Conservation (phyloP, 2,888 invertebrate species). For the Troides oblongomaculatus region DNA sequence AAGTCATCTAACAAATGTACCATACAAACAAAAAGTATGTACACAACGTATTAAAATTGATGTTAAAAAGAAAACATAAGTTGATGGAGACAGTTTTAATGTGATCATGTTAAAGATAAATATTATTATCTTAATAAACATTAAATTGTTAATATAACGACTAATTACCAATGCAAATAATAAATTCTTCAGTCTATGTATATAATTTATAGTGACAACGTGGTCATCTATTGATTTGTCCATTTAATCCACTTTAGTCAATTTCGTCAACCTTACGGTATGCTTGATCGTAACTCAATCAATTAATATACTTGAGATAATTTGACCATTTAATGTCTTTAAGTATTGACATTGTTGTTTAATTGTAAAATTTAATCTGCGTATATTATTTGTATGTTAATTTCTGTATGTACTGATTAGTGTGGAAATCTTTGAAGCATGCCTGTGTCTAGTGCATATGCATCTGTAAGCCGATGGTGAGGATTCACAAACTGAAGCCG, state of each 20-base stretch:
- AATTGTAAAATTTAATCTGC: neutral
- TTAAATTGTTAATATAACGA: neutral
- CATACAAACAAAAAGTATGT: no score
- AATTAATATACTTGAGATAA: neutral
- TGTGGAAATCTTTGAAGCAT: no score
- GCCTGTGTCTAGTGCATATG: no score
- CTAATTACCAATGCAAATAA: neutral
- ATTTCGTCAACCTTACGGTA: constrained; percentile 1
- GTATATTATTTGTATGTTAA: neutral
- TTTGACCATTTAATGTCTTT: neutral
- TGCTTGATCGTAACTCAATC: constrained; percentile 2
- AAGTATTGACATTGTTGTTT: neutral
- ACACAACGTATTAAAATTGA: no score
- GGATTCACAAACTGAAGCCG: no score
- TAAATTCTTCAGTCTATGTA: neutral
- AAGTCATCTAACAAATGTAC: no score
- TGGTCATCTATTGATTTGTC: constrained; percentile 5
- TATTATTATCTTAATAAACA: no score
- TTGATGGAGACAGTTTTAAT: no score
- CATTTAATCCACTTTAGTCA: constrained; percentile 3
- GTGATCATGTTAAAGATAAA: no score
- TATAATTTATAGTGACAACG: neutral
- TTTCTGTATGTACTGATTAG: no score
- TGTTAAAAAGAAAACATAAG: no score
- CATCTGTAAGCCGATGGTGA: no score